These are phyloP conservation scores for Sminthurides bifidus DNA, from an alignment of 1,140 invertebrate genomes.

Conservation along the genomic window DNA sequence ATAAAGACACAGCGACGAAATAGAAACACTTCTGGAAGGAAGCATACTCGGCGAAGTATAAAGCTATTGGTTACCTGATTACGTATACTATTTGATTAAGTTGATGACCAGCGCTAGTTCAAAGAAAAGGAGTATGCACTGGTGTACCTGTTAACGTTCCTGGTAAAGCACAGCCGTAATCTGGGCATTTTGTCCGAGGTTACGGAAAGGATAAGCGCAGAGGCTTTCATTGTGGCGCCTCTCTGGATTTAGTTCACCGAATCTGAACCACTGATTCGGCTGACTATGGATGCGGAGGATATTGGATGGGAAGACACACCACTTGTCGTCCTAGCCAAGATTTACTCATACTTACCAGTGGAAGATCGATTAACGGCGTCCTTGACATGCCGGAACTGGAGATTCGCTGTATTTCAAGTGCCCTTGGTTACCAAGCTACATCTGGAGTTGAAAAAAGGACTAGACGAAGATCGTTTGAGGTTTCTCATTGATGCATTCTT, in stretches of 20 bases:
- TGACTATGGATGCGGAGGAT: background rate
- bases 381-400: conserved; percentile 16
- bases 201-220: background rate
- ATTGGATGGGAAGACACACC: conserved; percentile 19
- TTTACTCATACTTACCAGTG: conserved; percentile 14
- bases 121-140: too few species aligned
- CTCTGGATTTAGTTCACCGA: background rate
- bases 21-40: too few species aligned
- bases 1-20: too few species aligned
- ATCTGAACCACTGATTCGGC: background rate
- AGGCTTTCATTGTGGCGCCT: background rate
- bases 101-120: too few species aligned
- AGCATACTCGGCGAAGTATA: too few species aligned
- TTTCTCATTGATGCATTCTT: background rate
- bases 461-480: background rate
- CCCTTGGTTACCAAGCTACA: background rate
- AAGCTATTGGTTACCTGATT: too few species aligned
- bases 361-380: conserved; percentile 19
- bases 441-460: background rate
- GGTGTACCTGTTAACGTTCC: too few species aligned
- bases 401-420: conserved; percentile 22
- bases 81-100: too few species aligned
- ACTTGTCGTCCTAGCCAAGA: conserved; percentile 14
- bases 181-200: background rate
- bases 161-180: background rate